Conservation (phyloP, 2,888 invertebrate genomes). For the Podotricha telesiphe region DNA sequence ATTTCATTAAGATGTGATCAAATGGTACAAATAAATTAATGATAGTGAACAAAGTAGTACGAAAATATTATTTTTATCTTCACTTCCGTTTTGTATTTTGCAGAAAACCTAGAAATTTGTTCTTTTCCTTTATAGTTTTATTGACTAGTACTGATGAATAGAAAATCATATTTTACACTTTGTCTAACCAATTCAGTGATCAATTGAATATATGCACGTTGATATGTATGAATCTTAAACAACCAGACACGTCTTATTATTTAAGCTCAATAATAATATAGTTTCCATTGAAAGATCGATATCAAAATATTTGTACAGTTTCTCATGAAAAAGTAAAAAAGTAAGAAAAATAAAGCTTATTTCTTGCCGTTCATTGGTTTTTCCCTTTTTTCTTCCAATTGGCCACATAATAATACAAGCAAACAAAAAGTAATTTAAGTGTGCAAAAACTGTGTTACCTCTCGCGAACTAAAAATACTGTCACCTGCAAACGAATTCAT, state of each 20-base stretch:
- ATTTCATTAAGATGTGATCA: not conserved
- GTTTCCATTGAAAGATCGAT: not conserved
- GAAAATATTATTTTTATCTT: not conserved
- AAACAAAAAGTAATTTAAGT: constrained; percentile 1
- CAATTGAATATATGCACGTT: not conserved
- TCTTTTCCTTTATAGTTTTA: too few relatives aligned
- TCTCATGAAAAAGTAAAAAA: not conserved
- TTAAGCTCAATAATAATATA: not conserved
- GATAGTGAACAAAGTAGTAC: not conserved
- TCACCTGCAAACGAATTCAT: constrained; percentile 65
- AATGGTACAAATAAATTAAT: not conserved
- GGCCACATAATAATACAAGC: not conserved
- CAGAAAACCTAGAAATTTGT: too few relatives aligned
- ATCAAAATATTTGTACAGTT: not conserved
- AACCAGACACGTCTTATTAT: not conserved
- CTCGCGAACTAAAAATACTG: constrained; percentile 54
- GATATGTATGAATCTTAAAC: not conserved
- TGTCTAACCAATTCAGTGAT: not conserved
- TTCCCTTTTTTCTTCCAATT: not conserved
- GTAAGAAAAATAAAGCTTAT: not conserved
- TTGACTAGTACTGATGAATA: too few relatives aligned
- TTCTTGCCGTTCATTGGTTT: not conserved
- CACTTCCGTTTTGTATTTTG: too few relatives aligned
- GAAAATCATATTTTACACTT: not conserved
- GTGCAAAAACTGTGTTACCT: not conserved